These are phyloP conservation scores for Palloptera scutellata DNA, from an alignment of 2,888 invertebrate genomes.

Conservation along the genomic window DNA sequence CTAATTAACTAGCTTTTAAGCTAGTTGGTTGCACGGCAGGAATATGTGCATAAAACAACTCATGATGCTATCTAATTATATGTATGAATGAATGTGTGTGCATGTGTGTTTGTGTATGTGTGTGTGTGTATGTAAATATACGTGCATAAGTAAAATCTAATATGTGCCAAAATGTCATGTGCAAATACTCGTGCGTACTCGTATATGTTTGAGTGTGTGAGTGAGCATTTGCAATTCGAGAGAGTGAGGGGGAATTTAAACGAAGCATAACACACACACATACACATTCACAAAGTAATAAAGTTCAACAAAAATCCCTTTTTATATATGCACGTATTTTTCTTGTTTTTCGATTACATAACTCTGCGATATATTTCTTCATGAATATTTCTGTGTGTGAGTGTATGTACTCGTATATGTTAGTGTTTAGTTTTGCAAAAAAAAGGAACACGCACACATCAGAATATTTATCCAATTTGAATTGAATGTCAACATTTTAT, in stretches of 20 bases:
- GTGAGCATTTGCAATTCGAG: neutral
- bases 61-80: neutral
- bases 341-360: no score
- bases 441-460: no score
- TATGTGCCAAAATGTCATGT: constrained; percentile 29
- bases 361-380: no score
- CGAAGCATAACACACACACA: constrained; percentile 11
- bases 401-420: no score
- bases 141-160: constrained; percentile 19
- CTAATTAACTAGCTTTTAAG: no score
- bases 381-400: no score
- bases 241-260: constrained; percentile 4
- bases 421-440: no score
- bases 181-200: constrained; percentile 22
- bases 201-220: neutral
- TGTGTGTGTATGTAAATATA: constrained; percentile 1
- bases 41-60: neutral
- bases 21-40: no score
- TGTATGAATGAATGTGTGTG: neutral
- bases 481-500: no score
- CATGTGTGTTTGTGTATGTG: neutral
- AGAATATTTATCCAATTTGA: no score
- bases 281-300: neutral
- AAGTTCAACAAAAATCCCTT: no score
- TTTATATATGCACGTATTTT: no score